Evolutionary conservation across 2,888 invertebrate genomes (phyloP).

Genomic region (Timema podura): DNA sequence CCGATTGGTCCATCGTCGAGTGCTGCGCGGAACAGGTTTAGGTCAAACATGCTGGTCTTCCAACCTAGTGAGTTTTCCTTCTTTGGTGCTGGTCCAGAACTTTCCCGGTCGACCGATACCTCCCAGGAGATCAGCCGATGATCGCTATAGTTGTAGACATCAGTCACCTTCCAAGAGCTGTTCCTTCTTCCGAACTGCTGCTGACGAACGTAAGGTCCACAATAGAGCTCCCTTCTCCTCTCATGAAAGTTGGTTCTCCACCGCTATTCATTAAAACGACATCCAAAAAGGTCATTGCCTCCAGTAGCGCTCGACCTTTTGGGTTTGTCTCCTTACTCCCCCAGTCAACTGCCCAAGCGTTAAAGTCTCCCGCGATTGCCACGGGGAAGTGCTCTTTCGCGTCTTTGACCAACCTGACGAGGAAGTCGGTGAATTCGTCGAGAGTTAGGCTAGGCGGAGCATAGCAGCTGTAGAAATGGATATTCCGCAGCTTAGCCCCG

Average conservation of each 20-base stretch:
- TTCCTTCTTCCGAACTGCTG: not conserved
- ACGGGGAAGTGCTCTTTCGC: conserved; percentile 7
- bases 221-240: not conserved
- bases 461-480: not conserved
- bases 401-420: not conserved
- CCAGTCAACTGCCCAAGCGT: conserved; percentile 9
- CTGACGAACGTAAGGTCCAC: not conserved
- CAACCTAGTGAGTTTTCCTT: not conserved
- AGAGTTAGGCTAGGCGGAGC: not conserved
- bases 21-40: not conserved
- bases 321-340: conserved; percentile 1
- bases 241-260: not conserved
- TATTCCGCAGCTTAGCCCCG: not conserved
- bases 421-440: not conserved
- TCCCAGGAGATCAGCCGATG: no score
- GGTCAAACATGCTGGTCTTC: not conserved
- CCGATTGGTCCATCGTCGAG: not conserved
- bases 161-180: not conserved
- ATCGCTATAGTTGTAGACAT: not conserved
- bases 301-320: not conserved
- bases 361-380: not conserved
- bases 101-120: not conserved
- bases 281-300: not conserved
- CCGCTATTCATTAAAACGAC: not conserved
- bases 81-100: not conserved